These are phyloP conservation scores for Drosophila ananassae DNA, from an alignment of 1,140 invertebrate genomes.

Conservation along the genomic window DNA sequence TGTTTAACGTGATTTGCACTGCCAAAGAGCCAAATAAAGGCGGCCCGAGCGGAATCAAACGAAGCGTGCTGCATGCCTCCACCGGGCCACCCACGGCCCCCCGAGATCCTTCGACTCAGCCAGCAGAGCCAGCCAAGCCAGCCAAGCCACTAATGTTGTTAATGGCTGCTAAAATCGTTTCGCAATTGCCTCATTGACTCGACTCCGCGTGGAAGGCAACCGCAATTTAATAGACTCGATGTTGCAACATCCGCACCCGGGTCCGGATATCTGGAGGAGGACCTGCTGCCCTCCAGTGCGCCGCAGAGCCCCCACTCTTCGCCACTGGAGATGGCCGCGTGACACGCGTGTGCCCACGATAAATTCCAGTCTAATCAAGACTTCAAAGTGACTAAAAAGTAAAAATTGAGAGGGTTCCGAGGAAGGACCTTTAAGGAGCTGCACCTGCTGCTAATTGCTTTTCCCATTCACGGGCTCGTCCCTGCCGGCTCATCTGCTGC, in stretches of 20 bases:
- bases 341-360: constrained; percentile 6
- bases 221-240: constrained; percentile 66
- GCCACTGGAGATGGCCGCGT: constrained; percentile 18
- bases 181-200: constrained; percentile 75
- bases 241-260: constrained; percentile 39
- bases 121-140: not conserved
- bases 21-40: constrained; percentile 60
- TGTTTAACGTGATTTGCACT: constrained; percentile 74
- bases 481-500: not conserved
- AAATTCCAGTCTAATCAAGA: no score
- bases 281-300: constrained; percentile 8
- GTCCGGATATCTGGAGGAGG: constrained; percentile 17
- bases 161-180: constrained; percentile 75
- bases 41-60: constrained; percentile 43
- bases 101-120: not conserved
- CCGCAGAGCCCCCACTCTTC: not conserved
- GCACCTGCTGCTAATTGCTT: constrained; percentile 14
- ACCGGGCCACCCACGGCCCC: not conserved
- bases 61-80: constrained; percentile 36
- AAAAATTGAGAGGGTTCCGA: no score
- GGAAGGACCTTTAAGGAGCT: no score
- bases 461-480: constrained; percentile 31
- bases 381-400: no score
- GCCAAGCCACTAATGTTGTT: constrained; percentile 67
- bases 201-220: constrained; percentile 38